Percentiles rank a stretch among this genome's conserved stretches.
These are phyloP conservation scores for Scaptomyza cyrtandrae DNA, from an alignment of 2,888 invertebrate genomes.

Conservation along the genomic window DNA sequence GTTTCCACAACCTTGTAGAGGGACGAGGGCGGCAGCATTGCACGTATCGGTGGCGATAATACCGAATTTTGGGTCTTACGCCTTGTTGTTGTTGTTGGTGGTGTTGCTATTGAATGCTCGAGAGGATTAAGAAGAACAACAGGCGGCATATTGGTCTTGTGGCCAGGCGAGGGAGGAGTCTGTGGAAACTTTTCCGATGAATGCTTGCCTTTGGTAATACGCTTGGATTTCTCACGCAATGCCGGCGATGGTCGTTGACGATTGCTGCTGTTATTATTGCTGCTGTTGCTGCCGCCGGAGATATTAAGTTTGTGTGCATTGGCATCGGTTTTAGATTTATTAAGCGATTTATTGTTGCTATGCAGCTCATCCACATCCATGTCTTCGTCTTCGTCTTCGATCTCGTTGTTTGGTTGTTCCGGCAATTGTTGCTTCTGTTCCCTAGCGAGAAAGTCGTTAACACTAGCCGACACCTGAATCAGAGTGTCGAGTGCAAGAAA, in stretches of 20 bases:
- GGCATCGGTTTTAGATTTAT: constrained; percentile 46
- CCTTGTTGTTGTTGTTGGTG: constrained; percentile 45
- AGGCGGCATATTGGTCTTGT: constrained; percentile 33
- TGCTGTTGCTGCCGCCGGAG: constrained; percentile 67
- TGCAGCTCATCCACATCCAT: constrained; percentile 79
- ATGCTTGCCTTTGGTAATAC: constrained; percentile 81
- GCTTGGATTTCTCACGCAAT: constrained; percentile 80
- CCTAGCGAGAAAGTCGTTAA: constrained; percentile 88
- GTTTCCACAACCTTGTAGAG: constrained; percentile 83
- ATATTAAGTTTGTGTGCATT: constrained; percentile 60
- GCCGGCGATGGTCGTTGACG: constrained; percentile 71
- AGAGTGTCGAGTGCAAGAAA: constrained; percentile 90
- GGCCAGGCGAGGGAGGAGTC: constrained; percentile 25
- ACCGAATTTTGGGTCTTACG: constrained; percentile 64
- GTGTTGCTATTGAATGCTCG: constrained; percentile 21
- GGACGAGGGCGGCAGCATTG: constrained; percentile 82
- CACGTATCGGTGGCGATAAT: constrained; percentile 82
- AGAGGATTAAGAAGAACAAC: constrained; percentile 48
- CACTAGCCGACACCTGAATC: constrained; percentile 88
- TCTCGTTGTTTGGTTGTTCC: constrained; percentile 5
- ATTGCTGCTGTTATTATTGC: constrained; percentile 55
- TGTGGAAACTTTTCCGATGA: constrained; percentile 79
- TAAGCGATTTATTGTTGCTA: constrained; percentile 31
- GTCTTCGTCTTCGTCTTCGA: constrained; percentile 44
- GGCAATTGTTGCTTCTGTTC: constrained; percentile 85